These are phyloP conservation scores for Sebastes schlegelii DNA, from an alignment of 2,113 vertebrate species.

Conservation along the genomic window DNA sequence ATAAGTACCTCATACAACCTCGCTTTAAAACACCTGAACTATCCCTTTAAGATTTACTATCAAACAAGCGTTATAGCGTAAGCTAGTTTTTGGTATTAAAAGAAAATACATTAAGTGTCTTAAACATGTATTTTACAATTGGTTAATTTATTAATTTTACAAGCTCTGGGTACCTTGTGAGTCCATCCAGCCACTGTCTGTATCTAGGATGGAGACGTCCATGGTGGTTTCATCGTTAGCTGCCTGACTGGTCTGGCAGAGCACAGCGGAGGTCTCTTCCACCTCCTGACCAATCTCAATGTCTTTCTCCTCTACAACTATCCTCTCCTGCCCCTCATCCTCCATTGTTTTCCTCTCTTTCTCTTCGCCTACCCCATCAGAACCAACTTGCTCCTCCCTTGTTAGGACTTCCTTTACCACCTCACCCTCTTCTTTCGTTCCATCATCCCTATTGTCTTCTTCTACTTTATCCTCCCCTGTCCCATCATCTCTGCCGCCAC, in stretches of 20 bases:
- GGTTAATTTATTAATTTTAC: slow-evolving; percentile 15
- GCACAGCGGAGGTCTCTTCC: slow-evolving; percentile 42
- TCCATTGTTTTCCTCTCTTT: neutral
- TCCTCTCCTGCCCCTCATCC: neutral
- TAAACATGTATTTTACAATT: slow-evolving; percentile 15
- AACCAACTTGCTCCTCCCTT: neutral
- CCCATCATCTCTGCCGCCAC: slow-evolving; percentile 1
- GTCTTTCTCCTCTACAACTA: slow-evolving; percentile 1
- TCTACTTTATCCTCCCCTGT: slow-evolving; percentile 11
- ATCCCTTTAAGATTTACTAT: neutral
- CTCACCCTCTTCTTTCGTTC: neutral
- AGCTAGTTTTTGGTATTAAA: slow-evolving; percentile 13
- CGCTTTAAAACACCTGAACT: no score
- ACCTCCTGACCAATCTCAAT: slow-evolving; percentile 37
- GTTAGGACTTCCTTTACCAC: neutral
- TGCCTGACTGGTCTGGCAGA: slow-evolving; percentile 29
- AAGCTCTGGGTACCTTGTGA: slow-evolving; percentile 77
- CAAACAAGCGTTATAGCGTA: slow-evolving; percentile 14
- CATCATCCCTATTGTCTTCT: neutral
- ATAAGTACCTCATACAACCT: no score
- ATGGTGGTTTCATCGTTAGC: slow-evolving; percentile 64
- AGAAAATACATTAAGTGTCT: neutral
- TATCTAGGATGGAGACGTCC: slow-evolving; percentile 73
- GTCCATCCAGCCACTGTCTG: slow-evolving; percentile 80
- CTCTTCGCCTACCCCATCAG: neutral